Evolutionary conservation across 2,888 invertebrate species (phyloP).

Genomic region (Thelaira solivaga): DNA sequence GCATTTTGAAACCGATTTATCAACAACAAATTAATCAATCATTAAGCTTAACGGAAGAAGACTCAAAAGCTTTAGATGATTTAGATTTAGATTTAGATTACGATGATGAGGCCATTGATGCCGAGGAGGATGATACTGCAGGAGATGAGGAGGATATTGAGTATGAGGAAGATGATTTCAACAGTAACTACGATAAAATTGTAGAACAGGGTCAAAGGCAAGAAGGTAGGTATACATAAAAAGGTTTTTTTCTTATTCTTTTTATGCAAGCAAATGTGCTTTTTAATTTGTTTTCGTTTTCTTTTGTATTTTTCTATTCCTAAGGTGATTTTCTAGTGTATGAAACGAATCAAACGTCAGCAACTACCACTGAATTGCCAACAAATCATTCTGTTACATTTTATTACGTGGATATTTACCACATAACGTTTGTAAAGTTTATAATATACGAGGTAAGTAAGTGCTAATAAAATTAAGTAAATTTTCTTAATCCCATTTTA

Average conservation of each 20-base stretch:
- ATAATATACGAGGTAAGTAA: constrained; percentile 71
- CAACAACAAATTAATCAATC: constrained; percentile 22
- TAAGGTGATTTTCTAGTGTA: constrained; percentile 70
- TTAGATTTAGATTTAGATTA: constrained; percentile 36
- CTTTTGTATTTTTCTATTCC: background rate
- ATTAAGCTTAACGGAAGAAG: constrained; percentile 40
- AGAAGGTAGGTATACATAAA: constrained; percentile 64
- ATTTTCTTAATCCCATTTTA: background rate
- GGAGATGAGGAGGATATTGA: constrained; percentile 40
- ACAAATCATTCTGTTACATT: constrained; percentile 69
- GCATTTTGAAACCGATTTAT: constrained; percentile 61
- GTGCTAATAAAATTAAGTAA: no score
- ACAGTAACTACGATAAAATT: constrained; percentile 65
- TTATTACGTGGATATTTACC: constrained; percentile 71
- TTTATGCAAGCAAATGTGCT: background rate
- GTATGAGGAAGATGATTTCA: constrained; percentile 56
- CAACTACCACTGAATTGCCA: constrained; percentile 51
- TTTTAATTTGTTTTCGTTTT: background rate
- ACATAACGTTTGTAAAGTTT: constrained; percentile 71
- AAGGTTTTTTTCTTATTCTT: background rate
- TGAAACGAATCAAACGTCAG: constrained; percentile 68
- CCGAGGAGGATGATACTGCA: constrained; percentile 47
- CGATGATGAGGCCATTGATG: constrained; percentile 42
- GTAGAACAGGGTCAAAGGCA: constrained; percentile 70
- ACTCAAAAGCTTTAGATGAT: constrained; percentile 38